A percentile compares a stretch with the other conserved stretches of the same genome.
Conservation (phyloP, 2,113 vertebrate genomes). For the Proteles cristata region DNA sequence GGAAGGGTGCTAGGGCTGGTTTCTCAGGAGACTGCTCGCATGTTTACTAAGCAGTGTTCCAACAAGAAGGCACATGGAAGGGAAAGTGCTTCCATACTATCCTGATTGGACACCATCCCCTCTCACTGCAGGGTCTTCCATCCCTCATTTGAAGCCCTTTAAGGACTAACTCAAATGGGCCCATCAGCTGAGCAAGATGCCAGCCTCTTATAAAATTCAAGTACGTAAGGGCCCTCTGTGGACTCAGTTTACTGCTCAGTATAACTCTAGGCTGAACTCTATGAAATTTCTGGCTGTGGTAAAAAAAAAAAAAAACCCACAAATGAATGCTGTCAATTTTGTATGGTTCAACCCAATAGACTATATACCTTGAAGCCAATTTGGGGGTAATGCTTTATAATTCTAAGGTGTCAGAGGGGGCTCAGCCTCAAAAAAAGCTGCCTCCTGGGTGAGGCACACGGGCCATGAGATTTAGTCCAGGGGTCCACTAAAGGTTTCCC, state of each 20-base stretch:
- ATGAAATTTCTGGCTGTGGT: not conserved
- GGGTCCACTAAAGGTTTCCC: not conserved
- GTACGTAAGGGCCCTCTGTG: not conserved
- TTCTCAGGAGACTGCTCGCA: not conserved
- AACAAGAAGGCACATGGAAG: not conserved
- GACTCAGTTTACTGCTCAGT: not conserved
- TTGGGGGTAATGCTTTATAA: not conserved
- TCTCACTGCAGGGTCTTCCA: not conserved
- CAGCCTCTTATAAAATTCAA: not conserved
- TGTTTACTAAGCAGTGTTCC: not conserved
- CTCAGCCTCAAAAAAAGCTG: not conserved
- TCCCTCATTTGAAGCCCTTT: not conserved
- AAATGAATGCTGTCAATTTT: not conserved
- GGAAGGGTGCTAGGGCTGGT: not conserved
- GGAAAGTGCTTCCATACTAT: not conserved
- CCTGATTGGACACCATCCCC: not conserved
- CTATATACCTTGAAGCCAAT: not conserved
- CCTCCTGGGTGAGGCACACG: not conserved
- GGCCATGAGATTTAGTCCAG: not conserved
- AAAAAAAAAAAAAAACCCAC: not conserved
- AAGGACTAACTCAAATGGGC: not conserved
- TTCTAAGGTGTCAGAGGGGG: not conserved
- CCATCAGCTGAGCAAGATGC: rapidly evolving
- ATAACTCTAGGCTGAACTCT: not conserved
- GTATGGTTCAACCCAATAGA: not conserved